These are phyloP conservation scores for Chrysomallon squamiferum DNA, from an alignment of 1,140 invertebrate genomes.

Conservation along the genomic window DNA sequence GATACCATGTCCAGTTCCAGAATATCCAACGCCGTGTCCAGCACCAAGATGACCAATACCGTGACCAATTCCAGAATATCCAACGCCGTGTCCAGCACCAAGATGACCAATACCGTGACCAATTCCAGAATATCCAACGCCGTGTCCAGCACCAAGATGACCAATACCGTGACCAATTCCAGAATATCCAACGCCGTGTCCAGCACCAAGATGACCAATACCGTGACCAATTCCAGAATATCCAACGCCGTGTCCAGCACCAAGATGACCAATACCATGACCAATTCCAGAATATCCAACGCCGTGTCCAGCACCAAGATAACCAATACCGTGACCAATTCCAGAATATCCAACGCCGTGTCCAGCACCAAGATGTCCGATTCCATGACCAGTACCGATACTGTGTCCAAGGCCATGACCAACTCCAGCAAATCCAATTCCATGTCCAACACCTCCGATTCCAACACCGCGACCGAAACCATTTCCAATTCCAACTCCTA, in stretches of 20 bases:
- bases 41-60: not conserved
- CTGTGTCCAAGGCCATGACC: not conserved
- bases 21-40: not conserved
- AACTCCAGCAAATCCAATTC: not conserved
- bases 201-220: no score
- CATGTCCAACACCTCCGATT: not conserved
- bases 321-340: not conserved
- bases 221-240: no score
- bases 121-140: not conserved
- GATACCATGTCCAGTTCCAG: not conserved
- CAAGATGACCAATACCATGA: not conserved
- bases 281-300: not conserved
- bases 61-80: not conserved
- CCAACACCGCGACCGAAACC: not conserved
- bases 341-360: not conserved
- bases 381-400: not conserved
- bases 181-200: no score
- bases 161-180: no score
- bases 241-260: no score
- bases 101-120: not conserved
- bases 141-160: not conserved
- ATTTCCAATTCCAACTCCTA: not conserved
- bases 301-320: not conserved
- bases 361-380: not conserved
- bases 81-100: not conserved